phyloP scores from a whole-genome alignment of 1,140 invertebrate genomes.

The Drosophila kikkawai region DNA sequence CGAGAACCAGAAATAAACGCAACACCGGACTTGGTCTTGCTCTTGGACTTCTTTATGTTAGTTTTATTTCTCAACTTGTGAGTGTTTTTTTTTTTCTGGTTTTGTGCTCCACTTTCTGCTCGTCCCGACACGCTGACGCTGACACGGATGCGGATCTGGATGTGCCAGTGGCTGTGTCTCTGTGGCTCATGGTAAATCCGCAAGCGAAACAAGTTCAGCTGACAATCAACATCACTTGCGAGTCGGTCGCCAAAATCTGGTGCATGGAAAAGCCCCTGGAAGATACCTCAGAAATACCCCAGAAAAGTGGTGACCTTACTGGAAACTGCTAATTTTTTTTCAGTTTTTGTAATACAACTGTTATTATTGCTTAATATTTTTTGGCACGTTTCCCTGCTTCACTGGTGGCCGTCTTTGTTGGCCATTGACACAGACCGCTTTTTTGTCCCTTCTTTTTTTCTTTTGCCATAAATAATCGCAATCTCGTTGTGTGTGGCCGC shows the following conservation, averaged over 20 bases:
- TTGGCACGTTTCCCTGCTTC: slow-evolving; percentile 53
- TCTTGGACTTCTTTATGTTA: slow-evolving; percentile 13
- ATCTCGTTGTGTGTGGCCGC: slow-evolving; percentile 47
- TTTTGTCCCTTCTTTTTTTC: slow-evolving; percentile 56
- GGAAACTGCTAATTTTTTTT: slow-evolving; percentile 30
- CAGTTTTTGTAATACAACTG: slow-evolving; percentile 21
- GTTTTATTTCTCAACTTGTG: slow-evolving; percentile 28
- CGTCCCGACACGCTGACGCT: slow-evolving; percentile 46
- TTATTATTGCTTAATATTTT: slow-evolving; percentile 50
- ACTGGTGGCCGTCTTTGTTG: slow-evolving; percentile 60
- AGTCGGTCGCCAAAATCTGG: slow-evolving; percentile 37
- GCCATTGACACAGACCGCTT: slow-evolving; percentile 72
- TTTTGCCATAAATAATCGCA: slow-evolving; percentile 69
- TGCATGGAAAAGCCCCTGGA: slow-evolving; percentile 45
- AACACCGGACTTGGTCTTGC: slow-evolving; percentile 16
- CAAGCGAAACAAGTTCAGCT: slow-evolving; percentile 74
- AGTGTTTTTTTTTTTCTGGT: slow-evolving; percentile 46
- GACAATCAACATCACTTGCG: slow-evolving; percentile 70
- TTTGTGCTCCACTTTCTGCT: slow-evolving; percentile 76
- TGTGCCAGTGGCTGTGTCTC: slow-evolving; percentile 12
- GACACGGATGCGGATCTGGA: slow-evolving; percentile 71
- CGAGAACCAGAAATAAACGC: slow-evolving; percentile 70
- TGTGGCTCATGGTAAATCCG: slow-evolving; percentile 67
- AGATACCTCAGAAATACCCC: slow-evolving; percentile 17
- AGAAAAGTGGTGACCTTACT: slow-evolving; percentile 53